Base-by-base conservation (phyloP, 2,113 vertebrate species). In the Myocastor coypus region DNA sequence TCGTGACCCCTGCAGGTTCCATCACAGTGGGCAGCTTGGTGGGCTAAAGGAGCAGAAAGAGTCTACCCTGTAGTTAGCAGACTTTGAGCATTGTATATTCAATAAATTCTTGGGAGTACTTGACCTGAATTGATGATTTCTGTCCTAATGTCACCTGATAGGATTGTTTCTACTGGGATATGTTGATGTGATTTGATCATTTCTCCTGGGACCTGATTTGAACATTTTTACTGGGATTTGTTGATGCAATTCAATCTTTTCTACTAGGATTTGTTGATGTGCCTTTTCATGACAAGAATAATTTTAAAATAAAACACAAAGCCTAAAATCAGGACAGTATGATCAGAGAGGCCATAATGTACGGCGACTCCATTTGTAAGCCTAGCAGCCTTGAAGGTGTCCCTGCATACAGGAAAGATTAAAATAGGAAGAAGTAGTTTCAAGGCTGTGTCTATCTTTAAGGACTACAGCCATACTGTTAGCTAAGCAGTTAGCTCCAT, bases 361-460 rank as follows among this genome's bases (percentile, higher is more conserved):
- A 95, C 94, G 68, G 75, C 50, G 69, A 73, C 52, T 89, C 24
- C 83, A 63, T 93, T 96, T 97, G 86, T 95, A 89, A 95, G 28
- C 30, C 69, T 91, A 93, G 87, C 13, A 86, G 12, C 1, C 57
- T 61, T 84, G 26, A 75, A 87, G 73, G 14, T 16, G 1, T 87
- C 20, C 40, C 30, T 94, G 88, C n/a, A 69, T 85, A 14, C 16
- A 37, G 92, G 52, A 88, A 94, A 3, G 22, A n/a, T 50, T 81
- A n/a, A 82, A 69, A 92, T 83, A 16, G 95, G 14, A 59, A 98
- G 83, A 55, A 37, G 57, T 69, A 75, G 3, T 0, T 2, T 4
- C 77, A 32, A 52, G 81, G 91, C 7, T 37, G 1, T 66, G 32
- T 95, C 75, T 40, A 90, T 97, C 85, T 22, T 81, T 14, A 55